Evolutionary conservation across 2,797 vertebrate genomes (phyloP), one percentile per base, ranked within the genome.

Genomic region (Paedocypris micromegethes): DNA sequence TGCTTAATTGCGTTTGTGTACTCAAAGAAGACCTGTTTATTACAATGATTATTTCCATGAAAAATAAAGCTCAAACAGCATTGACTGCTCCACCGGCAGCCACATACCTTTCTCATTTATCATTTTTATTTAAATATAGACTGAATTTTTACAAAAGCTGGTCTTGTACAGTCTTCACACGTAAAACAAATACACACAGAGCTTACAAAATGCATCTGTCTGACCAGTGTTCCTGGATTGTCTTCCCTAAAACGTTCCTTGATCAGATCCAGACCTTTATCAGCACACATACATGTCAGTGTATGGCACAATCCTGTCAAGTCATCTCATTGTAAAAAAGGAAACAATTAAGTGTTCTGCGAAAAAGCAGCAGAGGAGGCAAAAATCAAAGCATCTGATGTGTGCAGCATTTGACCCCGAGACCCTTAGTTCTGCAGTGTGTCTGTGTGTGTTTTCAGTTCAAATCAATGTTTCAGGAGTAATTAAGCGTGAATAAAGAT

Each of bases 121-220:
- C 58, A 73, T 55, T 69, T 76, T 54, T 76, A 72, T 75, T 72
- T 75, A 74, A 71, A 72, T 76, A 68, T 76, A 73, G 74, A 70
- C 66, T 58, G 66, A 52, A 72, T 58, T 60, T 81, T 81, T 78
- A 75, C 76, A 77, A 79, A 68, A 81, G 74, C 68, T 65, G 44
- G 51, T 23, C 69, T 46, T 23, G 23, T 23, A 23, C 23, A 23
- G 23, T 23, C 23, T 23, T 23, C 23, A 23, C 23, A 23, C 23
- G 23, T 23, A 23, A 23, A 23, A 23, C 1, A 23, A 23, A 23
- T 23, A 23, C 23, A 23, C 23, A 23, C 23, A 23, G 23, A 23
- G 23, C 23, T 23, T 23, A 23, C 23, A 23, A 23, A 23, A 23
- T 23, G 23, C 23, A 23, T 23, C 23, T 23, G 23, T 23, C 23